phyloP scores from a whole-genome alignment of 2,888 invertebrate genomes.

The Plebejus melissa region DNA sequence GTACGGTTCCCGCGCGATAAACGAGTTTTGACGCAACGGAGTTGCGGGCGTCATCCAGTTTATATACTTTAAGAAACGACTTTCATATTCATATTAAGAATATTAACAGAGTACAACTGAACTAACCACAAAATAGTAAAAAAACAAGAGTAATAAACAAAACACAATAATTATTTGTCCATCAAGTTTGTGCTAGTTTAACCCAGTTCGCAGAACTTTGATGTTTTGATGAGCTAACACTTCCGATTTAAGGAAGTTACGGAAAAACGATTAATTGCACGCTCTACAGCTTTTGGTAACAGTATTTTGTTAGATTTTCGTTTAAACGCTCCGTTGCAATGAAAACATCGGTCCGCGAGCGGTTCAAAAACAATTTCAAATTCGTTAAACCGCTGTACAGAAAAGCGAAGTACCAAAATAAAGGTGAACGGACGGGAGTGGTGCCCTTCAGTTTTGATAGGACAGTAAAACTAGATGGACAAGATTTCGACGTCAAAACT shows the following conservation, averaged over 20 bases:
- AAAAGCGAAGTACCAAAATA: conserved; percentile 46
- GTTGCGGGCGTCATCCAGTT: no score
- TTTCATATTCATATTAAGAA: neutral
- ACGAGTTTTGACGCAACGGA: no score
- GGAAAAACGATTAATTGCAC: conserved; percentile 43
- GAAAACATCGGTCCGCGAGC: conserved; percentile 43
- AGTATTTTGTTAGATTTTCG: conserved; percentile 42
- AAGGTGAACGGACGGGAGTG: conserved; percentile 42
- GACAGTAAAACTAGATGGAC: conserved; percentile 55
- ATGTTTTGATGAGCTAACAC: conserved; percentile 46
- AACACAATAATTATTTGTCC: conserved; percentile 22
- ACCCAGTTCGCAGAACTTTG: conserved; percentile 41
- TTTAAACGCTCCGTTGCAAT: conserved; percentile 40
- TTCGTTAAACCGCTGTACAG: conserved; percentile 65
- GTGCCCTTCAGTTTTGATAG: conserved; percentile 47
- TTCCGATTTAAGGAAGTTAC: conserved; percentile 45
- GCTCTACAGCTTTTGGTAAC: conserved; percentile 45
- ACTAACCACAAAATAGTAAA: neutral
- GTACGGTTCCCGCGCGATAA: no score
- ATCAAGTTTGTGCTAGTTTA: conserved; percentile 27
- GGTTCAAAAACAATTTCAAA: conserved; percentile 52
- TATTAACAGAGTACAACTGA: neutral
- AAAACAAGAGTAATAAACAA: conserved; percentile 12
- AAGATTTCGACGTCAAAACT: conserved; percentile 49
- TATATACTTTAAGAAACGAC: neutral